These are phyloP conservation scores for Amniataba percoides DNA, from an alignment of 2,797 vertebrate species.

Conservation along the genomic window DNA sequence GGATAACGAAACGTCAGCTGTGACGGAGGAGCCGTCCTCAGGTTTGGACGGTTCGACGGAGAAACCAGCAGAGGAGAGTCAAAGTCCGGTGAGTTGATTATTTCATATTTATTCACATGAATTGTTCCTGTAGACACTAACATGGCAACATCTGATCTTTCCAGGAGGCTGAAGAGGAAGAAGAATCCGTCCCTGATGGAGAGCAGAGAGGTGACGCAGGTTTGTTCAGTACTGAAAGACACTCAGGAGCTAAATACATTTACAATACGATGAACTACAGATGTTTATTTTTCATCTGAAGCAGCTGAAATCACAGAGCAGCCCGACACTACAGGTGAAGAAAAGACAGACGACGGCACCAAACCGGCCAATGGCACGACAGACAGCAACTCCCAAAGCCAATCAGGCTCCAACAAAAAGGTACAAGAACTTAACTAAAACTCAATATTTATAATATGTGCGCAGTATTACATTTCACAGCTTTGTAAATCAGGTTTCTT, in stretches of 20 bases:
- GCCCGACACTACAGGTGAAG: constrained; percentile 20
- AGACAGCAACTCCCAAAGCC: constrained; percentile 53
- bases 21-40: constrained; percentile 26
- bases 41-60: constrained; percentile 33
- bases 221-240: background rate
- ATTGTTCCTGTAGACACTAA: background rate
- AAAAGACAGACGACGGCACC: background rate
- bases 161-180: constrained; percentile 62
- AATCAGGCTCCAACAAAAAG: constrained; percentile 78
- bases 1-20: background rate
- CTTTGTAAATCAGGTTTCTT: background rate
- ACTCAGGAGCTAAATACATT: too few species aligned
- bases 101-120: fast-evolving
- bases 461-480: too few species aligned
- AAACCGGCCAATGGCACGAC: constrained; percentile 64
- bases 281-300: constrained; percentile 1
- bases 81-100: constrained; percentile 36
- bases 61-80: constrained; percentile 31
- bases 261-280: too few species aligned
- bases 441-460: too few species aligned
- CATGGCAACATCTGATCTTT: constrained; percentile 7
- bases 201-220: constrained; percentile 51
- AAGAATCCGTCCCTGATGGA: constrained; percentile 45
- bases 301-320: constrained; percentile 45
- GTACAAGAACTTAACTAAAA: constrained; percentile 52